Evolutionary conservation across 2,113 vertebrate species (phyloP), one percentile per base, ranked within the genome.

Genomic region (Microtus ochrogaster): DNA sequence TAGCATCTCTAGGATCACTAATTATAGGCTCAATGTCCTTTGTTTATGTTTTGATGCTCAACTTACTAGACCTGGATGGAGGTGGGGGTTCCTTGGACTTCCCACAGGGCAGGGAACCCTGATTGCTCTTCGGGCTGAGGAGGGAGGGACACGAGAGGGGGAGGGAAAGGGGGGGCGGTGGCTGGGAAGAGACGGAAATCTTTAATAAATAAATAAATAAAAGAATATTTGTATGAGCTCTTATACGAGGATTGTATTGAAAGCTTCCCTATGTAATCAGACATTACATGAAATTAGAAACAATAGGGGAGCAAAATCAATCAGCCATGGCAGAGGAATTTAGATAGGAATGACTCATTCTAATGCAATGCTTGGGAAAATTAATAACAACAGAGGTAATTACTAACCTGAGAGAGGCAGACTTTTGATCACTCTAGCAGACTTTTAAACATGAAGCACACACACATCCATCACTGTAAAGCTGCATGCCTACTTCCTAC

Each of bases 371-470:
- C 97, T 97, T 96, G 97, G 90, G 96, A 98, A 98, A 98, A 98
- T 98, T 98, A 98, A 98, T 98, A 98, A 98, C 97, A 95, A 95
- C 49, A 16, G 95, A 87, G 55, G 97, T 98, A 98, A 98, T 98
- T 98, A 98, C 97, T 95, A 97, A 97, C 98, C 97, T 97, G 97
- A 94, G 97, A 98, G 82, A 93, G 89, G 73, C 95, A 96, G 95
- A 89, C 91, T 65, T 96, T 96, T 95, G 95, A 98, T 95, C 97
- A 97, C 97, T 96, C 96, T 96, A 90, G 86, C 91, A 97, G 90
- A 94, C 94, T 77, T 78, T 5, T 91, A 94, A 96, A 97, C 96
- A 91, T 70, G 93, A 96, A 97, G 17, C 41, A 41, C 79, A 63
- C 65, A 61, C 86, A 90, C 97, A 95, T 91, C 8, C 0, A 92